A percentile compares a stretch with the other conserved stretches of the same genome.
Conservation (phyloP, 2,797 vertebrate genomes). For the Amblyraja radiata region DNA sequence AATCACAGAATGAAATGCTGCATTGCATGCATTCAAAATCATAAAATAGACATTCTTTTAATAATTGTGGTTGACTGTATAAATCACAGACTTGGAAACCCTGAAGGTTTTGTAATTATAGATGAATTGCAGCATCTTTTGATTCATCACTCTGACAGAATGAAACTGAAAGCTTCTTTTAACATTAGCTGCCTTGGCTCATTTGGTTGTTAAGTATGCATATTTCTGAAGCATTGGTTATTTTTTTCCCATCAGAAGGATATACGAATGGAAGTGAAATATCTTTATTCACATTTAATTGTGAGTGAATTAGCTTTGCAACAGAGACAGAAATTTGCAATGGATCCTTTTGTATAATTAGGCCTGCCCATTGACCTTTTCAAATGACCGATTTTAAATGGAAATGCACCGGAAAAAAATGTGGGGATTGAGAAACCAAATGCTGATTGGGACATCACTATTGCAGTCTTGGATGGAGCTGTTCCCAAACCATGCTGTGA, state of each 20-base stretch:
- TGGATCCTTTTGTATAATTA: not conserved
- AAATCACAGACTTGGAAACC: not conserved
- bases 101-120: not conserved
- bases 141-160: not conserved
- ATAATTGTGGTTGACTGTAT: not conserved
- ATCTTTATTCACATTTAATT: not conserved
- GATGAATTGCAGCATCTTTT: not conserved
- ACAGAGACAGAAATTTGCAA: not conserved
- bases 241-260: not conserved
- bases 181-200: too few species aligned
- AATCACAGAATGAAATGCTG: not conserved
- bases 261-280: not conserved
- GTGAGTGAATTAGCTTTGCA: not conserved
- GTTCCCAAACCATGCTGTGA: too few species aligned
- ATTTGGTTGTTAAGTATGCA: not conserved
- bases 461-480: too few species aligned
- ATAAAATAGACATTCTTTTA: not conserved
- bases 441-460: too few species aligned
- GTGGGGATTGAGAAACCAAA: not conserved
- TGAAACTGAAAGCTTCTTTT: not conserved
- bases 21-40: not conserved
- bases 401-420: not conserved
- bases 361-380: not conserved
- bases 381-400: not conserved
- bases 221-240: not conserved